phyloP scores from a whole-genome alignment of 2,888 invertebrate species.

The Thecocarcelia acutangulata region DNA sequence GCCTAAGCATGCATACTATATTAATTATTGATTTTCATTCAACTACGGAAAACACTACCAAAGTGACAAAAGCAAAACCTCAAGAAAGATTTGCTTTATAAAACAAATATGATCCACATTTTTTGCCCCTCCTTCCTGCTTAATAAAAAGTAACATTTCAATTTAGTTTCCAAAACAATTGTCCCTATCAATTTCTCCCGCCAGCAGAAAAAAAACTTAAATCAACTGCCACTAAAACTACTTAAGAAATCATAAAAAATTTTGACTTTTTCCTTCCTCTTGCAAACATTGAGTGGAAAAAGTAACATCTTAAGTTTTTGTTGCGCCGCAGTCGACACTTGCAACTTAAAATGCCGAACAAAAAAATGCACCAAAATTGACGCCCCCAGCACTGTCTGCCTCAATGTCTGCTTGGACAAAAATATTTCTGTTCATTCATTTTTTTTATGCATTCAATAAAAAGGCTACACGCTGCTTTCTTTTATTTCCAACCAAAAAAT shows the following conservation, averaged over 20 bases:
- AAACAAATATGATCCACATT: neutral
- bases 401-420: conserved; percentile 59
- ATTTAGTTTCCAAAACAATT: conserved; percentile 22
- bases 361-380: conserved; percentile 11
- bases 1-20: too few relatives aligned
- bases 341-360: conserved; percentile 2
- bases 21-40: too few relatives aligned
- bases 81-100: neutral
- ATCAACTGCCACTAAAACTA: conserved; percentile 56
- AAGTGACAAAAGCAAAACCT: neutral
- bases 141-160: neutral
- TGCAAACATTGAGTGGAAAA: conserved; percentile 6
- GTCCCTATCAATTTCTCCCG: conserved; percentile 37
- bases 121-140: neutral
- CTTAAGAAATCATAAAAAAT: conserved; percentile 55
- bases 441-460: neutral
- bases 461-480: conserved; percentile 26
- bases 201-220: conserved; percentile 11
- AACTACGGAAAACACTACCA: too few relatives aligned
- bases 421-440: neutral
- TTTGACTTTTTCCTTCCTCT: conserved; percentile 49
- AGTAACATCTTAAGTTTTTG: conserved; percentile 12
- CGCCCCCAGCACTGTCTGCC: conserved; percentile 66
- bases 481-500: neutral
- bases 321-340: neutral